phyloP scores from a whole-genome alignment of 2,113 vertebrate genomes.

The Anarhynchus alexandrinus region DNA sequence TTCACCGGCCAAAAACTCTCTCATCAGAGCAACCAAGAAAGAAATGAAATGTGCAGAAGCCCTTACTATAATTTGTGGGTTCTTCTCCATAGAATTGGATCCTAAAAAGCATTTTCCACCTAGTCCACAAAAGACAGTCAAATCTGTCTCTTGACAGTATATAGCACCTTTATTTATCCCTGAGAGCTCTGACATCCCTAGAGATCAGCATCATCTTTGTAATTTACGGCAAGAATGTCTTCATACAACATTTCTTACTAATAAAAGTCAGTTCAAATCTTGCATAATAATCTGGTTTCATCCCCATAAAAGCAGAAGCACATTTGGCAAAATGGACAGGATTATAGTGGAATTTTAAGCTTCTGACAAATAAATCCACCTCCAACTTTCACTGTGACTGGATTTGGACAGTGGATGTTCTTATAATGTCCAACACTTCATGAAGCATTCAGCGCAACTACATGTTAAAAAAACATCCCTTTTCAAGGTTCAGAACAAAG shows the following conservation, averaged over 20 bases:
- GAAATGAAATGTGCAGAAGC: not conserved
- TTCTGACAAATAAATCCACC: not conserved
- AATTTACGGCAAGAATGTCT: not conserved
- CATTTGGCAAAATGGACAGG: conserved; percentile 2
- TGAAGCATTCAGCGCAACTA: not conserved
- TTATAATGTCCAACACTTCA: not conserved
- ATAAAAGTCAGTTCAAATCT: not conserved
- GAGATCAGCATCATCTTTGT: not conserved
- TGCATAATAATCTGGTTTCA: not conserved
- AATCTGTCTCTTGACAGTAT: not conserved
- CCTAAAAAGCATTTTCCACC: not conserved
- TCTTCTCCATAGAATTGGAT: not conserved
- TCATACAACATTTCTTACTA: not conserved
- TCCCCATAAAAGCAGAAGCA: not conserved
- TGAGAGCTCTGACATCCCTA: conserved; percentile 47
- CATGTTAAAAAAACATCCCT: not conserved
- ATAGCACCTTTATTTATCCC: conserved; percentile 59
- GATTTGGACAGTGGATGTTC: not conserved
- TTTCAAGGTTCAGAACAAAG: conserved; percentile 20
- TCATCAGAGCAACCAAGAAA: not conserved
- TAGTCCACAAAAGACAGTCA: not conserved
- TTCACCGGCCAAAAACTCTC: not conserved
- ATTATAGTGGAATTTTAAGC: not conserved
- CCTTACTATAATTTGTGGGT: not conserved
- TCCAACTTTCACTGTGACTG: not conserved